Base-by-base conservation (phyloP, 2,888 invertebrate species). In the Beris morrisii region DNA sequence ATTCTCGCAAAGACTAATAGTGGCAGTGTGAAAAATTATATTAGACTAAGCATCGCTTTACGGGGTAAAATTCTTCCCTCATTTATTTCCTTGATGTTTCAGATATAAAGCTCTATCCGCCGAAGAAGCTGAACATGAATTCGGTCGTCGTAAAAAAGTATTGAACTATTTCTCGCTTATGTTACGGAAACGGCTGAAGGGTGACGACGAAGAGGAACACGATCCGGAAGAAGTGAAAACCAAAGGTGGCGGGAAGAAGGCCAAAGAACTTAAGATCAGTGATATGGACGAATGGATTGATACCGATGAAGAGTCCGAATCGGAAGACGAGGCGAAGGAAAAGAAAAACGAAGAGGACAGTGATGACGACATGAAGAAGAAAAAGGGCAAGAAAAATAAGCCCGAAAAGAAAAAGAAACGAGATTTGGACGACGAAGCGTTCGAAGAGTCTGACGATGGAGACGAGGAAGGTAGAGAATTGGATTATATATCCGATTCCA, bases 91-190 rank as follows among this genome's bases (percentile, higher is more conserved):
- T 38, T 38, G 38, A 38, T 7, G 5, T 38, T 31, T 9, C 59
- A 69, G 69, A 59, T 97, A 98, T 79, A 97, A 97, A 80, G 89
- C 96, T 1, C 82, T 99, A 12, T 95, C 95, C 9, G 94, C 95
- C 0, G 99, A 99, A 80, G 98, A 99, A 81, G 99, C 99, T 0
- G 99, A 99, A 77, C 91, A 95, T 75, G 95, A 97, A 78, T 99
- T 97, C 80, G 93, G 90, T 71, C 90, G 96, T 76, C 87, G 98
- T 46, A 95, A 97, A 81, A 96, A 95, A 77, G 93, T 95, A 61
- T 87, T 97, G 83, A 99, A 99, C 82, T 95, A 90, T 79, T 99
- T 97, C 79, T 91, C 93, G 3, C 84, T 97, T 67, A 97, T 97
- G 97, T 87, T 92, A 78, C 87, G 92, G 22, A 95, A 95, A 78